These are phyloP conservation scores for Scortum barcoo DNA, from an alignment of 2,113 vertebrate species.

Conservation along the genomic window DNA sequence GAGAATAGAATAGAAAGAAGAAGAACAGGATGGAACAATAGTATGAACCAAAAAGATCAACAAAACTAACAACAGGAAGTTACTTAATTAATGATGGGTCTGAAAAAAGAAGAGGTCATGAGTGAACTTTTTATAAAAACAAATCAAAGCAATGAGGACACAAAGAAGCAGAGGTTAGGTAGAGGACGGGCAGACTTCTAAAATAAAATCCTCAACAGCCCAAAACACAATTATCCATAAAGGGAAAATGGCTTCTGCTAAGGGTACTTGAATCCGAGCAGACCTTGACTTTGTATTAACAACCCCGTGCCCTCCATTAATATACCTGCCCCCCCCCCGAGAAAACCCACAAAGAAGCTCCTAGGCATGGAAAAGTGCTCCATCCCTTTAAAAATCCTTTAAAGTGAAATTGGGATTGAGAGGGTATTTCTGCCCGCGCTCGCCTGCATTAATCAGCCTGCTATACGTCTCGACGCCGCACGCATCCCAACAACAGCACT, in stretches of 20 bases:
- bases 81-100: neutral
- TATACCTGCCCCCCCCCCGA: neutral
- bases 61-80: neutral
- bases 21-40: neutral
- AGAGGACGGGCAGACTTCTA: neutral
- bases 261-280: conserved; percentile 36
- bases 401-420: conserved; percentile 68
- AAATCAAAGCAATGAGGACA: neutral
- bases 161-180: conserved; percentile 12
- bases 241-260: conserved; percentile 36
- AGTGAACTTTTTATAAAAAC: neutral
- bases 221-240: conserved; percentile 55
- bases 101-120: neutral
- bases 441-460: conserved; percentile 71
- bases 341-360: conserved; percentile 14
- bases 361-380: conserved; percentile 44
- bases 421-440: conserved; percentile 60
- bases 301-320: conserved; percentile 33
- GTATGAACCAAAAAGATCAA: neutral
- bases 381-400: conserved; percentile 47
- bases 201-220: conserved; percentile 39
- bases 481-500: conserved; percentile 54
- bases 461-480: conserved; percentile 48
- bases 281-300: conserved; percentile 50
- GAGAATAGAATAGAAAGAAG: too few relatives aligned